Evolutionary conservation across 2,797 vertebrate genomes (phyloP).

Genomic region (Girardinus metallicus): DNA sequence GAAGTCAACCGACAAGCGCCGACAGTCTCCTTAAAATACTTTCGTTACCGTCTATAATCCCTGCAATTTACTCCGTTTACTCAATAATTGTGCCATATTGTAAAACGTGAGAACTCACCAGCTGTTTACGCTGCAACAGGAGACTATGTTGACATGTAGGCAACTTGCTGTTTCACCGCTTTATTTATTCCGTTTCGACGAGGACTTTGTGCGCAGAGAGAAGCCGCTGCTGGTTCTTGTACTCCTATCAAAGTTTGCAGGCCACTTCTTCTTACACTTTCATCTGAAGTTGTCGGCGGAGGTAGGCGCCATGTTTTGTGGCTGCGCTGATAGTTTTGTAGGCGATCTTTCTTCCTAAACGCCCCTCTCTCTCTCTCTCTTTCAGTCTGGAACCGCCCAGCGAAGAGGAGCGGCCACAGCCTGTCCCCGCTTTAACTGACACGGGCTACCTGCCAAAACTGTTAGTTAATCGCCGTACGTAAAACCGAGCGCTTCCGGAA

Average conservation of each 20-base stretch:
- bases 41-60: neutral
- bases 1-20: conserved; percentile 3
- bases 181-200: conserved; percentile 48
- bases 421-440: conserved; percentile 18
- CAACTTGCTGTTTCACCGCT: conserved; percentile 67
- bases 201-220: conserved; percentile 15
- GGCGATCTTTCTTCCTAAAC: conserved; percentile 69
- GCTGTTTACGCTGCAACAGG: conserved; percentile 75
- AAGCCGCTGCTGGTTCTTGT: neutral
- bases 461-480: accelerated
- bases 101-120: conserved; percentile 77
- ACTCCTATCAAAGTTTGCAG: conserved; percentile 63
- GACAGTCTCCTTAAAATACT: conserved; percentile 4
- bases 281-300: conserved; percentile 66
- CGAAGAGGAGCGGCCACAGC: conserved; percentile 51
- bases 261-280: conserved; percentile 67
- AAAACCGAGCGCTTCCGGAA: neutral
- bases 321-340: conserved; percentile 69
- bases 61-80: neutral
- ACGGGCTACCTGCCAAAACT: neutral
- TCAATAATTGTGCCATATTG: neutral
- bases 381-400: conserved; percentile 77
- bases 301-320: conserved; percentile 83
- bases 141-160: conserved; percentile 81
- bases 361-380: conserved; percentile 25